Base-by-base conservation (phyloP, 1,140 invertebrate genomes). In the Polypedilum pembai region DNA sequence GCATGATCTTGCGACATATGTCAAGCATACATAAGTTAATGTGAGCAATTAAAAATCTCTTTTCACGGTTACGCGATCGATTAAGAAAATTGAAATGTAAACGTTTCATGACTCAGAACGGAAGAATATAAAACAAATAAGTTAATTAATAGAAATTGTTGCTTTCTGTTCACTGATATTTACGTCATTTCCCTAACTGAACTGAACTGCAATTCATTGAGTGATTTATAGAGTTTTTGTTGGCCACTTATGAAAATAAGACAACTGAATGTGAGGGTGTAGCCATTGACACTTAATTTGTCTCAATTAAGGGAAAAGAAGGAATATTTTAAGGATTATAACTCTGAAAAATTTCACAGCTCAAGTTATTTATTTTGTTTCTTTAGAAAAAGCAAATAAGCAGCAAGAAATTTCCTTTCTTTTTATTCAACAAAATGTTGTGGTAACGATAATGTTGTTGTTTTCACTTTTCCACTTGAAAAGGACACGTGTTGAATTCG, bases 41-140 rank as follows among this genome's bases (percentile, higher is more conserved):
- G 17, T 69, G 8, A 69, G 10, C 65, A 21, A 69, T 69, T 69
- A 69, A 69, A 69, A 69, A n/a, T 56, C 45, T 69, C 65, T 21
- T 33, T 69, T 21, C 17, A 69, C 65, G 65, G 65, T 69, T 66
- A 18, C 63, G 18, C 63, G 63, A 66, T 66, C 63, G 63, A 66
- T 66, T 69, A 69, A 69, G 65, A 69, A 69, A 69, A 69, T 69
- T 69, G 17, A 69, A 69, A 20, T 18, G 65, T 10, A 8, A 21
- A 20, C 65, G 65, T 20, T 69, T 69, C 17, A 69, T 69, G 8
- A 20, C 17, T 69, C 20, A 69, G 65, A 69, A 69, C 65, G 65
- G 65, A 69, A 69, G 45, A 56, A n/a, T n/a, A n/a, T n/a, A 20
- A 66, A 66, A 66, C 17, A 21, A 20, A 69, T n/a, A n/a, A n/a